Percentiles rank a stretch among this genome's conserved stretches.
Evolutionary conservation across 2,888 invertebrate genomes (phyloP).

Genomic region (Eulithis testata): DNA sequence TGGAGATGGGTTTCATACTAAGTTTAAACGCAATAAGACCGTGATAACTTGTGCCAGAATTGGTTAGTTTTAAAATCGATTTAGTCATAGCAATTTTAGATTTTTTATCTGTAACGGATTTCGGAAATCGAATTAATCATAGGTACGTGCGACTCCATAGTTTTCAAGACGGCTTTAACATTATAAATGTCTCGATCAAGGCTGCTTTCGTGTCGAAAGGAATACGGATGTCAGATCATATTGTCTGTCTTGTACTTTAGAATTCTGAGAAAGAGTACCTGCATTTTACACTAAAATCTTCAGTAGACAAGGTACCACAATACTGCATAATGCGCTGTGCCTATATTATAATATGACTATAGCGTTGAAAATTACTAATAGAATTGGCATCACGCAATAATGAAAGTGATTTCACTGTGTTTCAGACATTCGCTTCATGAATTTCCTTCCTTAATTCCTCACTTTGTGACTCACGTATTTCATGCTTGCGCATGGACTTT

Average conservation of each 20-base stretch:
- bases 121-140: no score
- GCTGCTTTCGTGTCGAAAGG: not conserved
- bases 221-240: not conserved
- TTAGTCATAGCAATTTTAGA: no score
- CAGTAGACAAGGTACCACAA: not conserved
- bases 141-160: not conserved
- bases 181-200: not conserved
- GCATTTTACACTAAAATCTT: no score
- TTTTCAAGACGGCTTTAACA: not conserved
- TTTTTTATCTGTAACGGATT: no score
- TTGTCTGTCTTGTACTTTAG: no score
- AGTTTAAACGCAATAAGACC: constrained; percentile 22
- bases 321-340: no score
- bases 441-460: constrained; percentile 27
- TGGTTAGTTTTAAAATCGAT: not conserved
- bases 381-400: constrained; percentile 23
- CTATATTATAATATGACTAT: not conserved
- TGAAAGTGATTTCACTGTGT: constrained; percentile 20
- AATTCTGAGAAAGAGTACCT: no score
- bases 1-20: constrained; percentile 40
- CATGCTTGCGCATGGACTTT: not conserved
- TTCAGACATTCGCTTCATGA: constrained; percentile 18
- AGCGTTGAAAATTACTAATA: constrained; percentile 16
- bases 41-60: not conserved
- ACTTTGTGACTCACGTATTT: constrained; percentile 13